These are phyloP conservation scores for Ophraella communa DNA, from an alignment of 2,888 invertebrate species.

Conservation along the genomic window DNA sequence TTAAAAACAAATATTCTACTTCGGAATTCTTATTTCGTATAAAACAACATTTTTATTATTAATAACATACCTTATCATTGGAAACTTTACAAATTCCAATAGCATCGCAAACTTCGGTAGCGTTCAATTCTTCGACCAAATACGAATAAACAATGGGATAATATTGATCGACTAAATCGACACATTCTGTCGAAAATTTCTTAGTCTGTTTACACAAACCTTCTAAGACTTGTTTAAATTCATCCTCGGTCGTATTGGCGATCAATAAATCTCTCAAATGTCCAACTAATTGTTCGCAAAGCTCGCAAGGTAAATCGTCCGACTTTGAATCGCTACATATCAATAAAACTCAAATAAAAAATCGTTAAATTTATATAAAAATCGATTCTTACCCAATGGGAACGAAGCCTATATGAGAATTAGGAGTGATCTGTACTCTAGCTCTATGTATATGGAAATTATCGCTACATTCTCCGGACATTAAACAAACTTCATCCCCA, in stretches of 20 bases:
- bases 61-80: conserved; percentile 23
- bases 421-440: conserved; percentile 64
- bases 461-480: conserved; percentile 76
- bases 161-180: conserved; percentile 79
- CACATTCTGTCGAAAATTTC: conserved; percentile 76
- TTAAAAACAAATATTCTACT: too few species aligned
- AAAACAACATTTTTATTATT: too few species aligned
- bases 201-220: conserved; percentile 84
- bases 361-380: too few species aligned
- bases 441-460: conserved; percentile 70
- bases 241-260: conserved; percentile 83
- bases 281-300: conserved; percentile 82
- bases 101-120: conserved; percentile 72
- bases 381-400: conserved; percentile 58
- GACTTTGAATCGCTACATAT: conserved; percentile 38
- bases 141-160: conserved; percentile 75
- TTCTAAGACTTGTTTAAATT: conserved; percentile 78
- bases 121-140: conserved; percentile 72
- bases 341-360: too few species aligned
- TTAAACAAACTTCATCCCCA: conserved; percentile 72
- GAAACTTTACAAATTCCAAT: conserved; percentile 70
- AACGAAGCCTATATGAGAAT: conserved; percentile 66
- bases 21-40: too few species aligned
- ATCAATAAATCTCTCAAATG: conserved; percentile 81
- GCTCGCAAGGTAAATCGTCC: conserved; percentile 79